Base-by-base conservation (phyloP, 1,140 invertebrate genomes). In the Scaptomyza graminum region DNA sequence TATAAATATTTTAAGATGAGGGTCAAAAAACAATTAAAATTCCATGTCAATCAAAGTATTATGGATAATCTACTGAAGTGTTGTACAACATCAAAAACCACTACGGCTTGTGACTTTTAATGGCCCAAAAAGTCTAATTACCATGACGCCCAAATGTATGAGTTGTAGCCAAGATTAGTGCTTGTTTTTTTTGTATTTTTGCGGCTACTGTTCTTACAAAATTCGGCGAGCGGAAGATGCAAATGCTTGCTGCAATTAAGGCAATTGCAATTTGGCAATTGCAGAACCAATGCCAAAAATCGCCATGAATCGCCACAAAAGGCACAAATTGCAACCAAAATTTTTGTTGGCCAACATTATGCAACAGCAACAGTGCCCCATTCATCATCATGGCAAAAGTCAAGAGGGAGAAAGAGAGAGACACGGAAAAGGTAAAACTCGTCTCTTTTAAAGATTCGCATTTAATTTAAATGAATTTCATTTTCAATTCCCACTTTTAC, bases 401-500 rank as follows among this genome's bases (percentile, higher is more conserved):
- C 13, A 74, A 52, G 3, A 65, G 56, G 47, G 39, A 71, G 13
- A 44, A 13, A 69, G 34, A 68, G 46, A 62, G 31, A 49, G 39
- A 71, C 39, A 62, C 46, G 28, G 49, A 75, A 60, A 25, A 11
- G 28, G 39, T 50, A 16, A 55, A 28, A 34, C 46, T 49, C 55
- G 50, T 15, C 64, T 74, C 37, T 60, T 46, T 65, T 59, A 54
- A 59, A 68, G 75, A 82, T 88, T 88, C 83, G 79, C 84, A 88
- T 88, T 88, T 83, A 83, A 88, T 89, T 89, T 79, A 83, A 79
- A 80, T 88, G 76, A 88, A 83, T 88, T 77, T 88, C 64, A 74
- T 63, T 69, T 74, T 64, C 66, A 68, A 79, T 71, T 74, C 69
- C 70, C 49, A 74, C 72, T 88, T 70, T 34, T 74, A 66, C 60